Conservation (phyloP, 2,797 vertebrate species). For the Oophaga sylvatica region DNA sequence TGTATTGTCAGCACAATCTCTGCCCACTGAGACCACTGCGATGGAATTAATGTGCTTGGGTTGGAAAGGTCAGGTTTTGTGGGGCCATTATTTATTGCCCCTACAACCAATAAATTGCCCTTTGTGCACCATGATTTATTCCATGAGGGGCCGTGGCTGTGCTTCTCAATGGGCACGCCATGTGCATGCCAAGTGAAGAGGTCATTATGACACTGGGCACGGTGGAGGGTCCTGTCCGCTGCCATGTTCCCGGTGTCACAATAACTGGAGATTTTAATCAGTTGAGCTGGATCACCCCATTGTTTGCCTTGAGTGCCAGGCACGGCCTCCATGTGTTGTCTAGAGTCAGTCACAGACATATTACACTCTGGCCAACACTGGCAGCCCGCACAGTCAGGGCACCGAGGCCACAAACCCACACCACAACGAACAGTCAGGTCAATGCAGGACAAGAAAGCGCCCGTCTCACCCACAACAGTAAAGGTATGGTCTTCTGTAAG, state of each 20-base stretch:
- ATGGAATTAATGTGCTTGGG: slow-evolving; percentile 59
- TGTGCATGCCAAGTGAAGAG: slow-evolving; percentile 55
- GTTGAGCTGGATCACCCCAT: background rate
- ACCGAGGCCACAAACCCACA: background rate
- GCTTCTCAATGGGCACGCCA: slow-evolving; percentile 46
- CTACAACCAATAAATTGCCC: slow-evolving; percentile 58
- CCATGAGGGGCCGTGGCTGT: slow-evolving; percentile 24
- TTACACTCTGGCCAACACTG: background rate
- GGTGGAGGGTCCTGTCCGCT: background rate
- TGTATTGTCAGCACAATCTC: slow-evolving; percentile 59
- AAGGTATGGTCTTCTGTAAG: too few relatives aligned
- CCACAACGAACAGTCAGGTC: background rate
- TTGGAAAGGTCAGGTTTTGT: slow-evolving; percentile 61
- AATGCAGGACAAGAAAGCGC: too few relatives aligned
- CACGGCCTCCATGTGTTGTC: background rate
- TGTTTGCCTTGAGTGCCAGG: too few relatives aligned
- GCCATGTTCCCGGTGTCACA: background rate
- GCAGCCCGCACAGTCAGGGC: background rate
- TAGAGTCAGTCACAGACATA: background rate
- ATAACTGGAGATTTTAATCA: background rate
- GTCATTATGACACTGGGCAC: slow-evolving; percentile 23
- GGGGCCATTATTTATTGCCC: slow-evolving; percentile 60
- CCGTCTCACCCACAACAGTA: too few relatives aligned
- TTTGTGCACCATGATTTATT: slow-evolving; percentile 58
- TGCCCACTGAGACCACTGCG: slow-evolving; percentile 54